Percentiles rank a stretch among this genome's conserved stretches.
These are phyloP conservation scores for Melopsittacus undulatus DNA, from an alignment of 2,797 vertebrate species.

Conservation along the genomic window DNA sequence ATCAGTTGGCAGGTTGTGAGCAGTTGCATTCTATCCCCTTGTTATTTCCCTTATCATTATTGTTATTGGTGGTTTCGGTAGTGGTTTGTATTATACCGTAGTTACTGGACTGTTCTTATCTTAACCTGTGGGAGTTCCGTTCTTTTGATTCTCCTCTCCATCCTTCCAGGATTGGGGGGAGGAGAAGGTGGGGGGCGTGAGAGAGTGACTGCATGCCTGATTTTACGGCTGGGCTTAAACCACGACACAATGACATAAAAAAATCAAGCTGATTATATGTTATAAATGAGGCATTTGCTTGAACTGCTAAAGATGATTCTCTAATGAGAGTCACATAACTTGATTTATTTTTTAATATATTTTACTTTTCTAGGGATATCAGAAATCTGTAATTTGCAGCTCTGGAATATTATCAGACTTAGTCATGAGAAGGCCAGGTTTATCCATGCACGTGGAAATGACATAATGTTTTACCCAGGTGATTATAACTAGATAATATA, in stretches of 20 bases:
- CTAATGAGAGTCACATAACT: neutral
- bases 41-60: no score
- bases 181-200: no score
- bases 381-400: conserved; percentile 11
- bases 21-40: no score
- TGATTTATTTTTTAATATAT: conserved; percentile 31
- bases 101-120: no score
- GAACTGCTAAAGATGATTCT: conserved; percentile 9
- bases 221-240: no score
- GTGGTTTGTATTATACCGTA: no score
- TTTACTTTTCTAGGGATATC: conserved; percentile 25
- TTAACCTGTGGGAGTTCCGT: no score
- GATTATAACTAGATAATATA: conserved; percentile 33
- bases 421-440: neutral
- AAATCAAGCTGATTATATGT: neutral
- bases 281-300: conserved; percentile 28
- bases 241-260: neutral
- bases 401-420: neutral
- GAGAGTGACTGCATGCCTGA: no score
- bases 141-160: no score
- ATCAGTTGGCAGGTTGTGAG: no score
- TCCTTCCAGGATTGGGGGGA: no score
- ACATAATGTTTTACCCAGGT: conserved; percentile 39
- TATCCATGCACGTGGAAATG: neutral
- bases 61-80: no score